Evolutionary conservation across 2,113 vertebrate genomes (phyloP), one percentile per base, ranked within the genome.

Genomic region (Psittacula cyanocephala): DNA sequence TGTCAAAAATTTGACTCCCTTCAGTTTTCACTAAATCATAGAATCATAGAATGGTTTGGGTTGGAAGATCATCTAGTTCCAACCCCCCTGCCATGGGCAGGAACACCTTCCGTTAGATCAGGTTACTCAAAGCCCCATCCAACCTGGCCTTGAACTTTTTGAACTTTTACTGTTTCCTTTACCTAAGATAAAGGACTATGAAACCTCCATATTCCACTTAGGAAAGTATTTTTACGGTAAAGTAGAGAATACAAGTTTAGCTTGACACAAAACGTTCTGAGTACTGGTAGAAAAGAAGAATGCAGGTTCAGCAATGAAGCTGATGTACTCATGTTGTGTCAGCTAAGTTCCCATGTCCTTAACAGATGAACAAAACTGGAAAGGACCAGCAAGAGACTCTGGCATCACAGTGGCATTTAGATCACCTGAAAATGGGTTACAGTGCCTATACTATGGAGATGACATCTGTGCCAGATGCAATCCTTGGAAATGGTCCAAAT

Each of bases 281-380:
- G 17, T n/a, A 63, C 11, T 62, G 52, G 28, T 39, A 70, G 68
- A 39, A 47, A 14, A 60, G 23, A 39, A 47, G 19, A 59, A 23
- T 37, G 27, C 17, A 25, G 16, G 70, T 80, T 75, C n/a, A 85
- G 8, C 75, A 85, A 47, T 13, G 28, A 81, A 88, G 17, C 17
- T 68, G 41, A 39, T 44, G 41, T 24, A 20, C 9, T 37, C 22
- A 39, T 0, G 0, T 8, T 28, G 2, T 31, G 17, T 31, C 33
- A 57, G 7, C 37, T 69, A 52, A 37, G 9, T 29, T 79, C 37
- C 20, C 1, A 0, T n/a, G 10, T 14, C 43, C n/a, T 71, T 41
- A 62, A 10, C 2, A 65, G n/a, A 69, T 22, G 31, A 81, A 23
- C 16, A 53, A 69, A 68, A 59, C 7, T n/a, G n/a, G 16, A 13